Evolutionary conservation across 2,797 vertebrate species (phyloP), one percentile per base, ranked within the genome.

Genomic region (Clamator glandarius): DNA sequence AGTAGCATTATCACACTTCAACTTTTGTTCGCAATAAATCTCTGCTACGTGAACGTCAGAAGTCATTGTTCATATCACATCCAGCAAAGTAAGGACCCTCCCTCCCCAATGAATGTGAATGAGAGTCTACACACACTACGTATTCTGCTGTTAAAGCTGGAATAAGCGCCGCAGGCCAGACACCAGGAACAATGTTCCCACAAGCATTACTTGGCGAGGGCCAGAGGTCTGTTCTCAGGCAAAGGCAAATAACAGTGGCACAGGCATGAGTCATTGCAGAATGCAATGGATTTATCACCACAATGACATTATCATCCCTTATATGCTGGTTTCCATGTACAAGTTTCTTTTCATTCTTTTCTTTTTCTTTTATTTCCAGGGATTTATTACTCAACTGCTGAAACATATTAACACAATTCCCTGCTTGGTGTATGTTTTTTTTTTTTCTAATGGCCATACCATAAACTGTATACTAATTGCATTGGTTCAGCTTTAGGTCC

Each of bases 1-100:
- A 87, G 95, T 88, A 96, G 95, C 96, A 96, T 92, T 95, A 96
- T 91, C 91, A 90, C 95, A 94, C 95, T 96, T 81, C 80, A 88
- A 4, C 80, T 92, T 93, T 93, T 76, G 68, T 95, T 92, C 42
- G 92, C 91, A 95, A 94, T 96, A 96, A 96, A 97, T 96, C 95
- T 95, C 77, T 74, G 84, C 73, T 89, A 70, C 73, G 62, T 41
- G 72, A 69, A 82, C 4, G 66, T 94, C 95, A 96, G 80, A 88
- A 97, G 63, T 70, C 93, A 84, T 80, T 16, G 55, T 83, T 90
- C n/a, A 24, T 91, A 93, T 81, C 80, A 46, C 85, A 93, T 75
- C 67, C 29, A 84, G 76, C 62, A 61, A 74, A 92, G 55, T 13
- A 25, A 57, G 85, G 25, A 26, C 70, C 31, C 52, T 73, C 59